Conservation (phyloP, 2,888 invertebrate species). For the Ectemnius lituratus region DNA sequence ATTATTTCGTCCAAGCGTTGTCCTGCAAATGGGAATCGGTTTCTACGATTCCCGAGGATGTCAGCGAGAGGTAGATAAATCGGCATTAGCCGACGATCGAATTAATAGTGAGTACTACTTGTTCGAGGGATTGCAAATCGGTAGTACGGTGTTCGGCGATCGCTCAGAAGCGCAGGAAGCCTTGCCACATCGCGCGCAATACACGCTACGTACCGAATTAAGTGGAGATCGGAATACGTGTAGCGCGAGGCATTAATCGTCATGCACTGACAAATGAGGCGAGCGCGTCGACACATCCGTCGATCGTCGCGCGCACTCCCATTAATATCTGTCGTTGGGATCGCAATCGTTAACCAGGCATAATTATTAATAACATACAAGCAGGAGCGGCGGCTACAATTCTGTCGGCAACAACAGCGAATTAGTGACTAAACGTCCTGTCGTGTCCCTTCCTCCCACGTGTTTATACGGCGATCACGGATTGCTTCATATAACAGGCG, state of each 20-base stretch:
- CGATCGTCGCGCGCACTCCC: constrained; percentile 39
- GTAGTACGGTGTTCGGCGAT: constrained; percentile 30
- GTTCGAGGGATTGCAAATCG: constrained; percentile 30
- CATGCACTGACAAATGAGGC: constrained; percentile 50
- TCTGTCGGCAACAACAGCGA: constrained; percentile 9
- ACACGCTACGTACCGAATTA: constrained; percentile 37
- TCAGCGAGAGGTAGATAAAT: no score
- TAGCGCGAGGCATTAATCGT: constrained; percentile 49
- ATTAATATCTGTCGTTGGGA: constrained; percentile 50
- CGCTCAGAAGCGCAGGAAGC: constrained; percentile 38
- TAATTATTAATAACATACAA: constrained; percentile 42
- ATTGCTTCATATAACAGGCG: not conserved
- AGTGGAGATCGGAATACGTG: constrained; percentile 33
- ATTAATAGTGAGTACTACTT: no score
- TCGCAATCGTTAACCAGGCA: not conserved
- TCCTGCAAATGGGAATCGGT: no score
- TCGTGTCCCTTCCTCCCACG: constrained; percentile 5
- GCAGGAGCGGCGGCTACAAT: not conserved
- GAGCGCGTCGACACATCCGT: constrained; percentile 39
- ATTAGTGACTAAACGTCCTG: constrained; percentile 3
- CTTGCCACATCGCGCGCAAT: constrained; percentile 42
- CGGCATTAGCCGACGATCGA: no score
- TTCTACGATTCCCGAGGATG: no score
- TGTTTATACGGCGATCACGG: not conserved
- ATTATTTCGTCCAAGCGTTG: no score